phyloP scores from a whole-genome alignment of 2,113 vertebrate species.

The Leptobrachium ailaonicum region DNA sequence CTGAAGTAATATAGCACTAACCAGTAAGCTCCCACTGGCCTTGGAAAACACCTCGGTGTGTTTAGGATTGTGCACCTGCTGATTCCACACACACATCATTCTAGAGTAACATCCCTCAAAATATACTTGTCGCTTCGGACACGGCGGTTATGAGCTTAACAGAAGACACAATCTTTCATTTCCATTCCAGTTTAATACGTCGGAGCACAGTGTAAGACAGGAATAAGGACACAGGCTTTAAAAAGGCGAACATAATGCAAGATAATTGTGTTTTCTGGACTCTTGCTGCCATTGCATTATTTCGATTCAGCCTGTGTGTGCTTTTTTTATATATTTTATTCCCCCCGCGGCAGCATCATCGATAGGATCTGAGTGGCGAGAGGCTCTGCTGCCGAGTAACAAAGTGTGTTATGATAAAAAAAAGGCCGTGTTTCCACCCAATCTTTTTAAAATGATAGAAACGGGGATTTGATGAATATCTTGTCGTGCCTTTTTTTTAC shows the following conservation, averaged over 20 bases:
- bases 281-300: neutral
- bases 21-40: too few relatives aligned
- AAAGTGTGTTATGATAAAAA: slow-evolving; percentile 6
- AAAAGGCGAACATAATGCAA: neutral
- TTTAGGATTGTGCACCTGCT: too few relatives aligned
- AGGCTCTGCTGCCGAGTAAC: slow-evolving; percentile 6
- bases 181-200: neutral
- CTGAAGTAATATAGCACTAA: too few relatives aligned
- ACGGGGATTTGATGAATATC: neutral
- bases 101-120: neutral
- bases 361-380: slow-evolving; percentile 8
- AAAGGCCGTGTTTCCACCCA: slow-evolving; percentile 5
- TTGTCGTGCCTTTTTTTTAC: too few relatives aligned
- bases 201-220: neutral
- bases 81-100: too few relatives aligned
- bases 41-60: too few relatives aligned
- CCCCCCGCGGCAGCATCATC: neutral
- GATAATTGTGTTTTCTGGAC: neutral
- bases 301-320: neutral
- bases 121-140: neutral
- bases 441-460: neutral
- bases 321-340: neutral
- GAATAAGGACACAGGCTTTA: neutral
- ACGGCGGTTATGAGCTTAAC: neutral
- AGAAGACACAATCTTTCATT: neutral